phyloP scores from a whole-genome alignment of 2,113 vertebrate genomes.

The Psittacus erithacus region DNA sequence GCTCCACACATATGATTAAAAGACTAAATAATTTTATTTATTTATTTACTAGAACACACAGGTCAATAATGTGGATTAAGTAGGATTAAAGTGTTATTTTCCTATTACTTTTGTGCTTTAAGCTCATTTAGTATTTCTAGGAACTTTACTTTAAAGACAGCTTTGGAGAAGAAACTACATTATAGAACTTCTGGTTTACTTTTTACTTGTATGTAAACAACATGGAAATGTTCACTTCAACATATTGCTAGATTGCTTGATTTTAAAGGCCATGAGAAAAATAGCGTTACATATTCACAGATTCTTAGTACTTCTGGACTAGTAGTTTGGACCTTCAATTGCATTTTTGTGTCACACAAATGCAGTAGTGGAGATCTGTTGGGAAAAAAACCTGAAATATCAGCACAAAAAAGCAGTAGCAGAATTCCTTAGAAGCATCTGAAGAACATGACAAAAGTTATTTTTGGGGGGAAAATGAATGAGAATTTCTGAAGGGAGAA shows the following conservation, averaged over 20 bases:
- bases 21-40: conserved; percentile 4
- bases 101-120: conserved; percentile 69
- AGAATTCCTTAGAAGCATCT: not conserved
- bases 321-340: not conserved
- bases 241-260: not conserved
- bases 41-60: conserved; percentile 24
- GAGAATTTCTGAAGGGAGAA: not conserved
- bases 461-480: not conserved
- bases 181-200: not conserved
- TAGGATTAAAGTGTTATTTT: conserved; percentile 70
- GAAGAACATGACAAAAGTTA: not conserved
- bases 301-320: not conserved
- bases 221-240: not conserved
- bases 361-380: not conserved
- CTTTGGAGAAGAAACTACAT: conserved; percentile 33
- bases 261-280: not conserved
- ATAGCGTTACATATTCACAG: not conserved
- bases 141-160: conserved; percentile 57
- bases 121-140: conserved; percentile 56
- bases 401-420: not conserved
- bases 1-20: conserved; percentile 26
- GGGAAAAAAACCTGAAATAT: not conserved
- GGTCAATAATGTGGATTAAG: conserved; percentile 72
- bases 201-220: not conserved
- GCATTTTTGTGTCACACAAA: not conserved